These are phyloP conservation scores for Agapetus fuscipes DNA, from an alignment of 2,888 invertebrate species.

Conservation along the genomic window DNA sequence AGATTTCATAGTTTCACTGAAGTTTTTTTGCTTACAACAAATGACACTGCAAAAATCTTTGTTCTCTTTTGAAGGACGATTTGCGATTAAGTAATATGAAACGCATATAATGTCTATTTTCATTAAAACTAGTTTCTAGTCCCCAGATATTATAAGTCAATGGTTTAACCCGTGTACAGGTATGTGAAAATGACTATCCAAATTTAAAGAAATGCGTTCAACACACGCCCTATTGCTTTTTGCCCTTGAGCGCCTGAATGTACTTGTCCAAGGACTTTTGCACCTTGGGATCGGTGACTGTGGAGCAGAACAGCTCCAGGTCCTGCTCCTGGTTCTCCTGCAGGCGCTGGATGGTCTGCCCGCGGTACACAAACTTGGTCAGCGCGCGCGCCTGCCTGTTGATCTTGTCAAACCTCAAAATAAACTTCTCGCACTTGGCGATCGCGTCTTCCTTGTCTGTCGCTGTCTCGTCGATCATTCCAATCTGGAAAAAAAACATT, in stretches of 20 bases:
- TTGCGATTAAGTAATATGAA: too few species aligned
- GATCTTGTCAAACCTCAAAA: constrained; percentile 39
- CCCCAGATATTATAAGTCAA: too few species aligned
- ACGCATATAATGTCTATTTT: too few species aligned
- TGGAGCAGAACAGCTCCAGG: constrained; percentile 31
- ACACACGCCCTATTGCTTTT: constrained; percentile 1
- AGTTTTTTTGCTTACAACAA: too few species aligned
- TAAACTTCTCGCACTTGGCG: constrained; percentile 38
- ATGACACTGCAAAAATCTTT: too few species aligned
- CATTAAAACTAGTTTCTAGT: too few species aligned
- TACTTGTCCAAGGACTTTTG: constrained; percentile 40
- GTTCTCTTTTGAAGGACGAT: too few species aligned
- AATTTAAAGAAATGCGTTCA: too few species aligned
- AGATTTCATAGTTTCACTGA: too few species aligned
- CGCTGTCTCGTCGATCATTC: constrained; percentile 51
- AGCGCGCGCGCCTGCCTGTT: constrained; percentile 31
- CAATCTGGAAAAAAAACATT: constrained; percentile 34
- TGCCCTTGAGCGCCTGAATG: constrained; percentile 31
- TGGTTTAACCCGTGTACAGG: too few species aligned
- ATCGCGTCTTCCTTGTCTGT: constrained; percentile 41
- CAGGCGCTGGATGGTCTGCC: constrained; percentile 27
- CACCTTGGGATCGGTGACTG: constrained; percentile 32
- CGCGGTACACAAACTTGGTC: constrained; percentile 28
- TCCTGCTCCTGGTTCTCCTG: constrained; percentile 33
- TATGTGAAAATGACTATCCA: too few species aligned